Evolutionary conservation across 2,888 invertebrate genomes (phyloP).

Genomic region (Gari tellinella): DNA sequence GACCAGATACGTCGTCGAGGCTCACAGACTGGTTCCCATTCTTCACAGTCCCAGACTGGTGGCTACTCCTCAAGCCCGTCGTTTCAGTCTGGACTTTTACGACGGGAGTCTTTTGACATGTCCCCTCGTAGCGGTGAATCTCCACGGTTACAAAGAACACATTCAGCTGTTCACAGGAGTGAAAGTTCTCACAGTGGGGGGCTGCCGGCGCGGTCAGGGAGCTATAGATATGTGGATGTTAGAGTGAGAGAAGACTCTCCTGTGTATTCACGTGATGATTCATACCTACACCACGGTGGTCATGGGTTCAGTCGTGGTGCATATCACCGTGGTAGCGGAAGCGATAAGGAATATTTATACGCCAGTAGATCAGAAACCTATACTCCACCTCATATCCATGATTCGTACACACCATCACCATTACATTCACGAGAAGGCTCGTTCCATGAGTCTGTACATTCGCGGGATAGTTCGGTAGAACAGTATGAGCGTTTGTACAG

Average conservation of each 20-base stretch:
- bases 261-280: constrained; percentile 60
- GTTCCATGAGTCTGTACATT: constrained; percentile 59
- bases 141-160: constrained; percentile 70
- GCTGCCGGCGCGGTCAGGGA: constrained; percentile 55
- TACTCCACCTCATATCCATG: constrained; percentile 59
- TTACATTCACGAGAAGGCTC: constrained; percentile 52
- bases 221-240: constrained; percentile 55
- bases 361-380: constrained; percentile 69
- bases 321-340: constrained; percentile 63
- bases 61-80: constrained; percentile 72
- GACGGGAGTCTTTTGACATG: constrained; percentile 77
- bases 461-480: constrained; percentile 56
- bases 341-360: constrained; percentile 63
- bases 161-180: constrained; percentile 63
- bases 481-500: constrained; percentile 63
- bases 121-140: constrained; percentile 70
- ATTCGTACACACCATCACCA: constrained; percentile 63
- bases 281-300: constrained; percentile 60
- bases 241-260: constrained; percentile 59
- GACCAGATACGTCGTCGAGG: constrained; percentile 77
- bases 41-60: constrained; percentile 71
- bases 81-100: constrained; percentile 66
- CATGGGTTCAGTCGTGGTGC: constrained; percentile 48
- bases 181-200: constrained; percentile 64
- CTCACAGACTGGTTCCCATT: constrained; percentile 63